Conservation (phyloP, 2,888 invertebrate genomes). For the Cerceris ruficornis region DNA sequence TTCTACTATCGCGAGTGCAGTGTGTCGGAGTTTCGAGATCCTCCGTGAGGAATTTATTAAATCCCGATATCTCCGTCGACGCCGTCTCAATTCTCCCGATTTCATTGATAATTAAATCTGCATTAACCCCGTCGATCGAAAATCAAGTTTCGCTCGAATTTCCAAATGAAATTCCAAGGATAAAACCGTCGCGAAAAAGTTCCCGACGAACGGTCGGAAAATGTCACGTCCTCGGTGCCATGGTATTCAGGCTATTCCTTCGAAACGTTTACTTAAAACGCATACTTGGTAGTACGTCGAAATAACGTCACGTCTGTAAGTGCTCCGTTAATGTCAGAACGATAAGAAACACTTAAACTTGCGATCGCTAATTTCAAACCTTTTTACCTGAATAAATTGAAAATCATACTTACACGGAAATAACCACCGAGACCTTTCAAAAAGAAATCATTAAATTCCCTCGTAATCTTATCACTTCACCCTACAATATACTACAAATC, state of each 20-base stretch:
- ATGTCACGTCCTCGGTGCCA: constrained; percentile 22
- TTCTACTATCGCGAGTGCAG: constrained; percentile 11
- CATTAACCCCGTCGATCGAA: constrained; percentile 4
- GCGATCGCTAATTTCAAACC: too few relatives aligned
- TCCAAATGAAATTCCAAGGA: not conserved
- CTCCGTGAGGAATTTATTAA: constrained; percentile 21
- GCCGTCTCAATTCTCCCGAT: too few relatives aligned
- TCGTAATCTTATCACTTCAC: not conserved
- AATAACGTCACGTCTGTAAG: too few relatives aligned
- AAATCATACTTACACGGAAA: too few relatives aligned
- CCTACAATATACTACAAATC: not conserved
- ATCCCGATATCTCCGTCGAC: constrained; percentile 9
- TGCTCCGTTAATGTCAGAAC: too few relatives aligned
- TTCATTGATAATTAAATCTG: not conserved
- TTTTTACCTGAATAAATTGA: too few relatives aligned
- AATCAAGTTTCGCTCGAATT: not conserved
- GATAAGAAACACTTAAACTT: not conserved
- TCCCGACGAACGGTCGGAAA: not conserved
- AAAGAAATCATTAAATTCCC: not conserved
- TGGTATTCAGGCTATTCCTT: not conserved
- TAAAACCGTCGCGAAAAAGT: not conserved
- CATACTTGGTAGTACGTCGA: not conserved
- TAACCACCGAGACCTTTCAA: not conserved
- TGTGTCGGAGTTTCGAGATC: constrained; percentile 18
- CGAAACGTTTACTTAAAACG: constrained; percentile 5